Percentiles rank a stretch among this genome's conserved stretches.
These are phyloP conservation scores for Acleris cristana DNA, from an alignment of 2,888 invertebrate species.

Conservation along the genomic window DNA sequence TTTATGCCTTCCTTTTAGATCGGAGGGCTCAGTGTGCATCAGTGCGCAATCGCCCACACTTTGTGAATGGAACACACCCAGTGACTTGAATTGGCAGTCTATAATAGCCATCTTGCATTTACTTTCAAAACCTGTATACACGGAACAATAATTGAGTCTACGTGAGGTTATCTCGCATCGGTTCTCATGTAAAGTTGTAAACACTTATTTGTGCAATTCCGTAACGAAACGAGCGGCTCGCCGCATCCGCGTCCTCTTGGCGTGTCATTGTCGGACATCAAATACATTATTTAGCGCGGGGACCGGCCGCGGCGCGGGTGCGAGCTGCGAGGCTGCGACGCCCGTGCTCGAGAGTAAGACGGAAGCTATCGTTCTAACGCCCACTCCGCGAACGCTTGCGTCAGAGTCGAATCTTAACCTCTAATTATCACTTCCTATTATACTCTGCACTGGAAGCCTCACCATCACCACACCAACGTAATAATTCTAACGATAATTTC, in stretches of 20 bases:
- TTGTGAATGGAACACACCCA: slow-evolving; percentile 71
- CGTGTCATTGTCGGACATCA: slow-evolving; percentile 46
- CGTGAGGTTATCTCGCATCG: slow-evolving; percentile 21
- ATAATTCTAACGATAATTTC: slow-evolving; percentile 33
- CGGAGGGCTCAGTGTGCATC: slow-evolving; percentile 59
- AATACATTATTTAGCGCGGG: slow-evolving; percentile 53
- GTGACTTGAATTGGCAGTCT: slow-evolving; percentile 45
- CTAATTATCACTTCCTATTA: slow-evolving; percentile 58
- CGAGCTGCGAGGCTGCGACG: slow-evolving; percentile 42
- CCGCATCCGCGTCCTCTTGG: slow-evolving; percentile 30
- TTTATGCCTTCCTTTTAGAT: slow-evolving; percentile 59
- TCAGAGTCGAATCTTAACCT: slow-evolving; percentile 55
- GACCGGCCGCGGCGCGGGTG: slow-evolving; percentile 49
- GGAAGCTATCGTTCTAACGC: slow-evolving; percentile 48
- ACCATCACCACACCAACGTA: slow-evolving; percentile 27
- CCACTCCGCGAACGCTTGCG: slow-evolving; percentile 49
- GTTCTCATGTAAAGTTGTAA: slow-evolving; percentile 16
- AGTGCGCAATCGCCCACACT: slow-evolving; percentile 66
- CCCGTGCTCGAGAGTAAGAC: slow-evolving; percentile 49
- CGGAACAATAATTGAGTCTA: slow-evolving; percentile 11
- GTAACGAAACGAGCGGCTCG: slow-evolving; percentile 26
- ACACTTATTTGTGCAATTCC: slow-evolving; percentile 35
- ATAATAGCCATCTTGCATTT: slow-evolving; percentile 13
- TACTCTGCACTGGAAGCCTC: slow-evolving; percentile 35
- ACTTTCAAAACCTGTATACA: slow-evolving; percentile 1